These are phyloP conservation scores for Zapus hudsonius DNA, from an alignment of 2,113 vertebrate species.

Conservation along the genomic window DNA sequence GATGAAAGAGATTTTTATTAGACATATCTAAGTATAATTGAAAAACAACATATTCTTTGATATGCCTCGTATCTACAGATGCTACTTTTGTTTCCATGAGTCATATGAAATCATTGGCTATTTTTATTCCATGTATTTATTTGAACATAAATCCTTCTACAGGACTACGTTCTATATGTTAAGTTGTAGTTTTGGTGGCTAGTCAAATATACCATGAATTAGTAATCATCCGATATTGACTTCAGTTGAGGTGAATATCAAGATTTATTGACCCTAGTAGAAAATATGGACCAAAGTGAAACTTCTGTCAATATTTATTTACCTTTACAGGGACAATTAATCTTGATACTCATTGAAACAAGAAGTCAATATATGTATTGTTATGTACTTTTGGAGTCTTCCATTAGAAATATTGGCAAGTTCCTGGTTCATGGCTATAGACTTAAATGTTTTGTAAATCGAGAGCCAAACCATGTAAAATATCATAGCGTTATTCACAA, in stretches of 20 bases:
- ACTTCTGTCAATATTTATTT: constrained; percentile 82
- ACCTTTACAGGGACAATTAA: constrained; percentile 80
- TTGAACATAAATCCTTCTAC: constrained; percentile 56
- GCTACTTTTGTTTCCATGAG: constrained; percentile 32
- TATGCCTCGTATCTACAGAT: not conserved
- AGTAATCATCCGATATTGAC: constrained; percentile 79
- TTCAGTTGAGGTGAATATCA: constrained; percentile 75
- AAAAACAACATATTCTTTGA: constrained; percentile 25
- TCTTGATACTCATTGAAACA: constrained; percentile 81
- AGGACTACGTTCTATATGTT: constrained; percentile 55
- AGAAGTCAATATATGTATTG: constrained; percentile 80
- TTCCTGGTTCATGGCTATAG: constrained; percentile 53
- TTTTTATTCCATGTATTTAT: constrained; percentile 53
- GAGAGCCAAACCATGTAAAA: constrained; percentile 67
- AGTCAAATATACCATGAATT: constrained; percentile 75
- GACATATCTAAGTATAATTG: not conserved
- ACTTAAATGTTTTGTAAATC: constrained; percentile 70
- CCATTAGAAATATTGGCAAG: constrained; percentile 81
- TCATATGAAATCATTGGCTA: not conserved
- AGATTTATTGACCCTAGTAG: constrained; percentile 78
- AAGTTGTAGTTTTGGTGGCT: constrained; percentile 68
- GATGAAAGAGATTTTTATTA: constrained; percentile 10
- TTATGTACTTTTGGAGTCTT: constrained; percentile 79
- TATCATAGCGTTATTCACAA: constrained; percentile 53
- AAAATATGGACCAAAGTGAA: constrained; percentile 81